Evolutionary conservation across 2,797 vertebrate species (phyloP).

Genomic region (Nasua narica): DNA sequence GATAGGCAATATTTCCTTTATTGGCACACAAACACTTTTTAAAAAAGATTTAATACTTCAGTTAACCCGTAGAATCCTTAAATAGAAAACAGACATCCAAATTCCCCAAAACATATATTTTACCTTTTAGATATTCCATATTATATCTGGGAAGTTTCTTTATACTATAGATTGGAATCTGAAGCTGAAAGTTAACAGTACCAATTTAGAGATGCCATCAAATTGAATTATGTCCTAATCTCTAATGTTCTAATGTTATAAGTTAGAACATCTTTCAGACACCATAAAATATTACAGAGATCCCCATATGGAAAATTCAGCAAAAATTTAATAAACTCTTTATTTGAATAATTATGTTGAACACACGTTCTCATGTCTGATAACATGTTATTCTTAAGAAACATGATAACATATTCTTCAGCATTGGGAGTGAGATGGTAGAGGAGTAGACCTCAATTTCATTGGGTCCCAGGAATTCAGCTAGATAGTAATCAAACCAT

Average conservation of each 20-base stretch:
- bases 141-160: background rate
- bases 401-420: no score
- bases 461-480: no score
- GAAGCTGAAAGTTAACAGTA: slow-evolving; percentile 15
- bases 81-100: background rate
- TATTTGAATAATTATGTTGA: background rate
- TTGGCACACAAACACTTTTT: background rate
- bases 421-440: no score
- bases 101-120: background rate
- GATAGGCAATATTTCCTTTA: background rate
- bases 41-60: background rate
- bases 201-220: background rate
- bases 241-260: background rate
- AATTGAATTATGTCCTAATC: background rate
- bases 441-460: no score
- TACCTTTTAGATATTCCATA: background rate
- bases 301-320: background rate
- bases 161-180: background rate
- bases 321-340: background rate
- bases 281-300: background rate
- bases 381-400: background rate
- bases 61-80: background rate
- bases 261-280: background rate
- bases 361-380: background rate
- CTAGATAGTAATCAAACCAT: no score